A percentile compares a stretch with the other conserved stretches of the same genome.
Evolutionary conservation across 2,888 invertebrate genomes (phyloP).

Genomic region (Pseudococcus viburni): DNA sequence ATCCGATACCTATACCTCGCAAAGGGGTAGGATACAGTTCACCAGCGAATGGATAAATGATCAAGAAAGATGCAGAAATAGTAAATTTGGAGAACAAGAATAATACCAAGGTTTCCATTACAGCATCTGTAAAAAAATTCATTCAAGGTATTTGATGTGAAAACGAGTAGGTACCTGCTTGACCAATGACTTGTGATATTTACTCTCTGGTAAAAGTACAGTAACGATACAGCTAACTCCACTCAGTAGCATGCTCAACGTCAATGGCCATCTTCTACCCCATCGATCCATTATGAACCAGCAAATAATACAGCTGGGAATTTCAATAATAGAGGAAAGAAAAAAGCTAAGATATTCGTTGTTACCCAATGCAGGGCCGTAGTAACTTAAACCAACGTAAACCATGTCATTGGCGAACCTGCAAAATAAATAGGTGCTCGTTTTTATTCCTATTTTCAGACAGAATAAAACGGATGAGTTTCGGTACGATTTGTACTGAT

Average conservation of each 20-base stretch:
- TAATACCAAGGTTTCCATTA: constrained; percentile 80
- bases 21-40: constrained; percentile 93
- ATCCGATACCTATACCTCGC: constrained; percentile 90
- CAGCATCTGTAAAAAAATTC: constrained; percentile 76
- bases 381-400: constrained; percentile 92
- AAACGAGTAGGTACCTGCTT: too few species aligned
- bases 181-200: not conserved
- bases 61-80: constrained; percentile 91
- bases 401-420: constrained; percentile 93
- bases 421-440: constrained; percentile 22
- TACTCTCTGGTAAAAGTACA: constrained; percentile 85
- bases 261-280: constrained; percentile 90
- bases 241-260: constrained; percentile 86
- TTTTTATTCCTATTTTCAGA: too few species aligned
- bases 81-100: constrained; percentile 89
- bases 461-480: not conserved
- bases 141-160: not conserved
- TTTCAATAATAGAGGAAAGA: constrained; percentile 87
- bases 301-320: constrained; percentile 89
- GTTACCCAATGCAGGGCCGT: constrained; percentile 89
- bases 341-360: constrained; percentile 92
- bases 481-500: not conserved
- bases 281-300: constrained; percentile 92
- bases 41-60: constrained; percentile 93
- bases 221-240: constrained; percentile 89